Base-by-base conservation (phyloP, 1,140 invertebrate species). In the Nasonia vitripennis region DNA sequence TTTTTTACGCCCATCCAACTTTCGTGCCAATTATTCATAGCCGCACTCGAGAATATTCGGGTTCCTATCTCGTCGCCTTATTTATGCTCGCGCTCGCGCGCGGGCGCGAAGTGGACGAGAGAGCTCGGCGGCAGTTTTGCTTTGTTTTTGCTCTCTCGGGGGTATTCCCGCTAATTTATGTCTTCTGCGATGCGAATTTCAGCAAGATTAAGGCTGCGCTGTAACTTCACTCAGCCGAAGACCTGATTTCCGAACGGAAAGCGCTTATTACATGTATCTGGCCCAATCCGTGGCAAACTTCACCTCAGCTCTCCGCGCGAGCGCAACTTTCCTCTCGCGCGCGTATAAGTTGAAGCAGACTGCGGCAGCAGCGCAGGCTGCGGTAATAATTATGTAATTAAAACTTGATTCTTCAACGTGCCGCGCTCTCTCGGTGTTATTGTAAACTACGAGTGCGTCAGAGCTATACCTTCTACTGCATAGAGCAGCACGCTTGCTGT, bases 21-120 rank as follows among this genome's bases (percentile, higher is more conserved):
- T 83, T 83, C 51, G 20, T 31, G 55, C 48, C 81, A 83, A 83
- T 77, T 83, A 83, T 83, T 83, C 73, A 83, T 83, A 68, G 55
- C 55, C 12, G 12, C 74, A 78, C 55, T 20, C 51, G 51, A 78
- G 55, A 78, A 78, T 77, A 78, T 78, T 83, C 31, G 20, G 45
- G 31, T 83, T 73, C 62, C 73, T 27, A 27, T 83, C 71, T 51
- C 34, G 17, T 20, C 37, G 34, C 68, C 62, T 73, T 81, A 31
- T 73, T 73, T 68, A 55, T 81, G 78, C 12, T 48, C 45, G 23
- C 14, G 12, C 9, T 12, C 12, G 2, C 51, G 14, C 45, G 23
- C 51, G 12, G 1, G 51, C 12, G 2, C 51, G 14, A 55, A 55
- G 51, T 37, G 34, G 34, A 37, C 51, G 51, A 20, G 11, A 7